Base-by-base conservation (phyloP, 2,888 invertebrate species). In the Molanna angustata region DNA sequence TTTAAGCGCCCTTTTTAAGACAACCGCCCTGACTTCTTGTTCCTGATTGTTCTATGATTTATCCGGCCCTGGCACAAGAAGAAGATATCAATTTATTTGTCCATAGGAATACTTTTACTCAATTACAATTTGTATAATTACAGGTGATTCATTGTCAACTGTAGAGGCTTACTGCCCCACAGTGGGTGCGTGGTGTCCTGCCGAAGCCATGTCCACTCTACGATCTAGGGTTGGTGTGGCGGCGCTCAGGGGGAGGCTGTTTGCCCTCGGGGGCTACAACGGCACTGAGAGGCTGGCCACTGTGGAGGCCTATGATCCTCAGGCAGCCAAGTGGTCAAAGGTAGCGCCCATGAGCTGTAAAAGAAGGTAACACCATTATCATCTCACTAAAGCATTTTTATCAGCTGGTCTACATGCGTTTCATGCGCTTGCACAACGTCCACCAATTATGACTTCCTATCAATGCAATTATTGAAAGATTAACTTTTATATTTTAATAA, bases 201-300 rank as follows among this genome's bases (percentile, higher is more conserved):
- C 82, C 0, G 87, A 89, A 64, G 84, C 88, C 4, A 92, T 93
- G 91, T 86, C 85, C 6, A 91, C 90, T 77, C 78, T 90, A 56
- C 77, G 93, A 50, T 89, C 89, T 52, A 72, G 91, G 42, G 87
- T 93, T 2, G 92, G 93, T 1, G 91, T 92, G 1, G 88, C 91
- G 16, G 91, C 92, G 0, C 78, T 91, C 63, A 80, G 85, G 63
- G 87, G 89, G 63, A 81, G 84, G 68, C 69, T 88, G 3, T 88
- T 85, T 64, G 92, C 91, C 1, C 88, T 93, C 65, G 86, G 86
- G 13, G 93, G 93, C 1, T 93, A 90, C 66, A 90, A 93, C 69
- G 93, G 94, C 1, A 79, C 80, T 40, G 90, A 92, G 66, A 73
- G 93, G 57, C 74, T 93, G 13, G 83, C 86, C 21, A 89, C 90